Evolutionary conservation across 2,797 vertebrate genomes (phyloP).

Genomic region (Sebastes kiyomatsui): DNA sequence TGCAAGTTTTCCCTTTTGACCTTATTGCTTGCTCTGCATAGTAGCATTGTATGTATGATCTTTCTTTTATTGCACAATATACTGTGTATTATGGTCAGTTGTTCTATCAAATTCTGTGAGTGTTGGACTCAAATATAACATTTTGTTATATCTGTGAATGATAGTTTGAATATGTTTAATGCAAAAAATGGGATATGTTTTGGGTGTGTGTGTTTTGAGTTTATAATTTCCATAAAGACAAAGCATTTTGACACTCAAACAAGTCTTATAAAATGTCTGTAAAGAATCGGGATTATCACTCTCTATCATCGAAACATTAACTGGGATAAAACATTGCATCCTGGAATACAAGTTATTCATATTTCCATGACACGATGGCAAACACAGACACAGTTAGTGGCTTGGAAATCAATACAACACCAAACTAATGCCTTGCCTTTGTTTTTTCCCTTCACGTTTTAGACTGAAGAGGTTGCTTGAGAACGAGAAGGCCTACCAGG

Average conservation of each 20-base stretch:
- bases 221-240: neutral
- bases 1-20: slow-evolving; percentile 15
- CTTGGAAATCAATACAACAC: neutral
- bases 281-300: neutral
- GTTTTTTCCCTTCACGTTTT: slow-evolving; percentile 24
- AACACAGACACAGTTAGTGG: neutral
- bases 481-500: slow-evolving; percentile 95
- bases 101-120: neutral
- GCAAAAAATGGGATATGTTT: neutral
- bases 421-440: neutral
- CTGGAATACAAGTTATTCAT: too few relatives aligned
- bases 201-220: neutral
- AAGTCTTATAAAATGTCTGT: neutral
- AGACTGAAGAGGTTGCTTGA: slow-evolving; percentile 97
- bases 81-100: neutral
- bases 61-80: neutral
- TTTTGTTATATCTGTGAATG: neutral
- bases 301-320: neutral
- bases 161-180: neutral
- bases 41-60: neutral
- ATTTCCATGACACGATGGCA: neutral
- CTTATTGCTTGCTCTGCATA: neutral
- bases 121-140: neutral
- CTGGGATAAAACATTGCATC: neutral
- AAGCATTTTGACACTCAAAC: neutral